These are phyloP conservation scores for Trypoxylon attenuatum DNA, from an alignment of 2,888 invertebrate genomes.

Conservation along the genomic window DNA sequence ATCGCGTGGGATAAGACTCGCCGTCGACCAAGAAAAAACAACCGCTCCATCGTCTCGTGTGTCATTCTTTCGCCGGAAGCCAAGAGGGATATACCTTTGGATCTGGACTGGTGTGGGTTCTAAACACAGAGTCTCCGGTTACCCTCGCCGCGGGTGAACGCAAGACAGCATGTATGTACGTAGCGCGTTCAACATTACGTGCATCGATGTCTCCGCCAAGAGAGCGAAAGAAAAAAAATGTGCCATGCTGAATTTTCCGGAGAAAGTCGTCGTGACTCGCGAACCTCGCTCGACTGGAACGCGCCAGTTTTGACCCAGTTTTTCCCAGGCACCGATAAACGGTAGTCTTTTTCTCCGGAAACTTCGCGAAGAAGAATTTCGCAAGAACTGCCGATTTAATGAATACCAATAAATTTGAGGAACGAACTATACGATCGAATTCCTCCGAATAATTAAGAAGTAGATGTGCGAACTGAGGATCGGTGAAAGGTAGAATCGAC, in stretches of 20 bases:
- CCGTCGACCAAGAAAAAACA: slow-evolving; percentile 13
- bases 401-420: no score
- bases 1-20: background rate
- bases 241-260: slow-evolving; percentile 9
- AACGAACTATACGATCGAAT: no score
- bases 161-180: background rate
- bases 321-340: background rate
- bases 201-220: slow-evolving; percentile 7
- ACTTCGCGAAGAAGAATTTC: no score
- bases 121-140: slow-evolving; percentile 38
- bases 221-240: background rate
- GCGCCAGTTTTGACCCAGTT: slow-evolving; percentile 9
- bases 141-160: slow-evolving; percentile 24
- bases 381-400: no score
- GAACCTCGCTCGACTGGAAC: background rate
- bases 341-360: no score
- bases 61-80: slow-evolving; percentile 25
- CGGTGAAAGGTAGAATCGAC: background rate
- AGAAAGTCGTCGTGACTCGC: slow-evolving; percentile 7
- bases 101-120: slow-evolving; percentile 13
- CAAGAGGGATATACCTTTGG: slow-evolving; percentile 16
- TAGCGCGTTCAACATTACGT: slow-evolving; percentile 8
- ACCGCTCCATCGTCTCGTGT: slow-evolving; percentile 27
- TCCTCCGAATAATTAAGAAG: background rate
- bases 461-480: background rate